Base-by-base conservation (phyloP, 53 echinoderm and acorn worm species). In the Paracentrotus lividus region DNA sequence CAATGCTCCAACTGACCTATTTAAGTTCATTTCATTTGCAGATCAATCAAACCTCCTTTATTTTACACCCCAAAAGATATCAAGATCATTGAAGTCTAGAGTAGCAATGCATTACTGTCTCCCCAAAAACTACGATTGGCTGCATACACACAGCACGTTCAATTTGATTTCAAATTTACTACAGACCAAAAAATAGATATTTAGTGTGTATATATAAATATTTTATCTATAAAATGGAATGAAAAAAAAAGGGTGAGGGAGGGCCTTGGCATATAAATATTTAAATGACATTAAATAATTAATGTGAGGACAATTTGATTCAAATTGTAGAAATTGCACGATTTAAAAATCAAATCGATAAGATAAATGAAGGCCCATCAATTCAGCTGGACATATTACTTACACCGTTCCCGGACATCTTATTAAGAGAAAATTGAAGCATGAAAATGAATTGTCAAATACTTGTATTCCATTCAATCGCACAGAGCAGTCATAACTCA, bases 1-100 rank as follows among this genome's bases (percentile, higher is more conserved):
- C 90, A 90, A 49, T 75, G 86, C 86, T 86, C 56, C 55, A 34
- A 86, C 56, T 31, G 86, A 56, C 86, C 86, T 38, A 32, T 51
- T 47, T 36, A 16, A 72, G 42, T 42, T 21, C 9, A 42, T 42
- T 77, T 20, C 2, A 3, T 38, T 20, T 77, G 23, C 45, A 81
- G 24, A n/a, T 44, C 47, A 81, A 45, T 76, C 8, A 81, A 45
- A n/a, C 81, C 14, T 47, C 9, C 81, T n/a, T 9, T 45, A 12
- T 45, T n/a, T n/a, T 9, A 81, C 27, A 78, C 10, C 44, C 81
- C 44, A 47, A 1, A 44, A 81, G 24, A 1, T 10, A 47, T 26
- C 26, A 45, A 26, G 81, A n/a, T 81, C 47, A 45, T 44, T 81
- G 4, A 26, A 45, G 45, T 47, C 47, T 13, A 47, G n/a, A 47